Conservation (phyloP, 2,113 vertebrate species). For the Chaetorhynchus papuensis region DNA sequence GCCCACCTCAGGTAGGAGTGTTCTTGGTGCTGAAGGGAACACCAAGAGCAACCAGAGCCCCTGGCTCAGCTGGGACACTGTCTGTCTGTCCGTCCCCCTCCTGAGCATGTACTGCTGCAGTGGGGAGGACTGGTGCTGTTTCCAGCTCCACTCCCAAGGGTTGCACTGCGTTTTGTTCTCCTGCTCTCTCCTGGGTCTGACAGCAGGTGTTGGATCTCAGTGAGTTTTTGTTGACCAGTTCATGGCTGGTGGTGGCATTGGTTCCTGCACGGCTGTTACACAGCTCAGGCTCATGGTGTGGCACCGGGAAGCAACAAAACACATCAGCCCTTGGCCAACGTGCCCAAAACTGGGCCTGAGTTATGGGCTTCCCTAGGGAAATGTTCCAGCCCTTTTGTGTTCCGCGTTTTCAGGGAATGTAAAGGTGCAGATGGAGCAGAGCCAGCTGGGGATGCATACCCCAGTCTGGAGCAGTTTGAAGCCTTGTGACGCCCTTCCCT, state of each 20-base stretch:
- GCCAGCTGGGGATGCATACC: background rate
- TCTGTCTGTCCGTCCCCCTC: background rate
- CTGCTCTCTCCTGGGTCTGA: background rate
- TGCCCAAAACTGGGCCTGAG: background rate
- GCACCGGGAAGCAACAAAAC: background rate
- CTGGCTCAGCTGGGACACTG: background rate
- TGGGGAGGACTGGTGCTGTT: background rate
- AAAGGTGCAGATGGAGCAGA: background rate
- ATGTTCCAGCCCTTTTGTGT: background rate
- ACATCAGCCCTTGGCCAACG: background rate
- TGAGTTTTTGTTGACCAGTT: background rate
- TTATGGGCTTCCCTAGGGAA: rapidly evolving
- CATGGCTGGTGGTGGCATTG: background rate
- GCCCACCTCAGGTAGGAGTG: background rate
- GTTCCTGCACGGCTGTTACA: background rate
- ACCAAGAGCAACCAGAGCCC: background rate
- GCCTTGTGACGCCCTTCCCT: background rate
- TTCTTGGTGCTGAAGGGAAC: background rate
- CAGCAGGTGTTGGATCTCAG: background rate
- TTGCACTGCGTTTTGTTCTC: background rate
- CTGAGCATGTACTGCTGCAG: background rate
- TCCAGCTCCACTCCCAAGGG: background rate
- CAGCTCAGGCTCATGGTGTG: rapidly evolving
- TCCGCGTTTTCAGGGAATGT: background rate
- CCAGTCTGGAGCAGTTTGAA: background rate